phyloP scores from a whole-genome alignment of 2,113 vertebrate genomes.

The Pungitius pungitius region DNA sequence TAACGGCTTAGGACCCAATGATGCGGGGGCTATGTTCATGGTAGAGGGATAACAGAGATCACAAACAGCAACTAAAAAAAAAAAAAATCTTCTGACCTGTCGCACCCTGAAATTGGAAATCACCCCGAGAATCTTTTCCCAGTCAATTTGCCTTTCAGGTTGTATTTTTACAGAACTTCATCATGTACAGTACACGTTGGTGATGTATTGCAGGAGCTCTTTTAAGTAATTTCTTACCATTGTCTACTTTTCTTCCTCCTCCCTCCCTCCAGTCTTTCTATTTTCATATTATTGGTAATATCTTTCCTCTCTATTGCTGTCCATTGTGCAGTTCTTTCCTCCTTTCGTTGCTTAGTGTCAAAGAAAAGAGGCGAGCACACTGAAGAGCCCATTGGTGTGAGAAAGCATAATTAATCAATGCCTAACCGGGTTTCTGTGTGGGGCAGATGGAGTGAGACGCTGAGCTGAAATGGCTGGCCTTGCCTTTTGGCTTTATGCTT shows the following conservation, averaged over 20 bases:
- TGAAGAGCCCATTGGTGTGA: constrained; percentile 49
- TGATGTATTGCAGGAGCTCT: constrained; percentile 35
- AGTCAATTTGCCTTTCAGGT: constrained; percentile 11
- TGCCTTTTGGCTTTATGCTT: constrained; percentile 61
- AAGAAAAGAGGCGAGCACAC: constrained; percentile 36
- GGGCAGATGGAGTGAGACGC: constrained; percentile 66
- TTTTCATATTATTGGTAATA: neutral
- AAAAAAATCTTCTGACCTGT: constrained; percentile 44
- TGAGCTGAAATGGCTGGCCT: constrained; percentile 63
- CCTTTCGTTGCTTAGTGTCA: constrained; percentile 25
- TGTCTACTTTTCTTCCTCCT: neutral
- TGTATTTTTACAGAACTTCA: constrained; percentile 15
- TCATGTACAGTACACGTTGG: neutral
- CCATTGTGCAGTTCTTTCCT: constrained; percentile 16
- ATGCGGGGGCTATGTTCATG: constrained; percentile 59
- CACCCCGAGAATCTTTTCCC: constrained; percentile 2
- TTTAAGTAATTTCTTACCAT: neutral
- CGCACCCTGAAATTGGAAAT: constrained; percentile 63
- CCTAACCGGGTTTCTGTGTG: constrained; percentile 50
- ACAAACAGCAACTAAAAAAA: constrained; percentile 24
- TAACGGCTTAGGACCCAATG: constrained; percentile 54
- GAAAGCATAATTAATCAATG: constrained; percentile 72
- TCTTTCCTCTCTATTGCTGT: neutral
- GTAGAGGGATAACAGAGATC: constrained; percentile 51
- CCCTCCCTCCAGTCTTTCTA: neutral